Percentiles rank a stretch among this genome's conserved stretches.
Conservation (phyloP, 2,888 invertebrate genomes). For the Tetramorium bicarinatum region DNA sequence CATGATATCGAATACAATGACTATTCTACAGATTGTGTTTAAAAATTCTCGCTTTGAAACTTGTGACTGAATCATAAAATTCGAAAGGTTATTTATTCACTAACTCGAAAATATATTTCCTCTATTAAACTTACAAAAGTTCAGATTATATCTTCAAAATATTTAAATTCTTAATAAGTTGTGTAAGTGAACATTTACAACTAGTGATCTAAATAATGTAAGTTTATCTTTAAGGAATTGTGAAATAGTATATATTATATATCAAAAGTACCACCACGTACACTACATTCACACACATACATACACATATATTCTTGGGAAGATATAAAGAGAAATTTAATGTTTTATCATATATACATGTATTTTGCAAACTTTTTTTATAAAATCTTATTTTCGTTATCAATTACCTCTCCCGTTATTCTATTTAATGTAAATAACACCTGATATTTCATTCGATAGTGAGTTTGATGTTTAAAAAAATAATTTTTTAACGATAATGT, state of each 20-base stretch:
- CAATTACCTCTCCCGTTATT: slow-evolving; percentile 58
- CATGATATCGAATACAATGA: background rate
- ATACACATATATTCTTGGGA: slow-evolving; percentile 78
- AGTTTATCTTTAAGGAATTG: slow-evolving; percentile 70
- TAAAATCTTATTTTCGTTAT: slow-evolving; percentile 65
- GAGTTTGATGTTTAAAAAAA: background rate
- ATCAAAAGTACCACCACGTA: slow-evolving; percentile 55
- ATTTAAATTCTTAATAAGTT: slow-evolving; percentile 60
- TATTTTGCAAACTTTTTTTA: slow-evolving; percentile 70
- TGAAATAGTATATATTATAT: slow-evolving; percentile 76
- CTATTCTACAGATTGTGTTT: slow-evolving; percentile 3
- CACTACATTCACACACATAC: slow-evolving; percentile 49
- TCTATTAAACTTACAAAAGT: slow-evolving; percentile 71
- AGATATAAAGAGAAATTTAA: slow-evolving; percentile 78
- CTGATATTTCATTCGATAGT: background rate
- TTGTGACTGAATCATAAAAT: slow-evolving; percentile 72
- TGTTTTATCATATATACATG: slow-evolving; percentile 78
- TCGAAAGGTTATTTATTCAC: slow-evolving; percentile 60
- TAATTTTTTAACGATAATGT: background rate
- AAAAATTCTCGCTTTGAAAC: slow-evolving; percentile 52
- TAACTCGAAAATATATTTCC: slow-evolving; percentile 62
- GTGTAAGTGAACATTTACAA: slow-evolving; percentile 57
- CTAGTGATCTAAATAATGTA: slow-evolving; percentile 63
- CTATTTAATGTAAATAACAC: background rate
- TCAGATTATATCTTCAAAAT: slow-evolving; percentile 65